Base-by-base conservation (phyloP, 1,140 invertebrate species). In the Apis cerana region DNA sequence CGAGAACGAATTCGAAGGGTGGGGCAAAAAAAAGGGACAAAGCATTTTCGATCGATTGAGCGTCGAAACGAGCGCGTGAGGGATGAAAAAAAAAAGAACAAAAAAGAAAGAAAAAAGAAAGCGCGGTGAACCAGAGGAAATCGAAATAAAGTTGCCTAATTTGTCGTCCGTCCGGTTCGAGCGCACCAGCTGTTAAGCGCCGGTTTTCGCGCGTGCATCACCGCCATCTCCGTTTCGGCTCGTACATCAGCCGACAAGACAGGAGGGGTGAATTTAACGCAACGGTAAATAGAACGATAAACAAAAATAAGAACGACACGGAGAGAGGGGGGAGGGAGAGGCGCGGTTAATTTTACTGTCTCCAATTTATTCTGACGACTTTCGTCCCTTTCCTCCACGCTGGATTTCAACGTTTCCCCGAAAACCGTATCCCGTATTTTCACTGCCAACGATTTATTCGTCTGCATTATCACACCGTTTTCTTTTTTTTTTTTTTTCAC, bases 231-330 rank as follows among this genome's bases (percentile, higher is more conserved):
- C 48, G 56, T 74, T 59, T 33, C 43, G 75, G 75, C 62, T 78
- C 75, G 75, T 78, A 78, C 52, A 78, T 78, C 75, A 78, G 64
- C 27, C 50, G 54, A 78, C 50, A 67, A 78, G 75, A 58, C 54
- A 59, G 64, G 33, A 2, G 33, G 61, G 50, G 65, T 23, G 65
- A 78, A 69, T 69, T 69, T 48, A 69, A 48, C 65, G 27, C 52
- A 23, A 59, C 52, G 64, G n/a, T 67, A 54, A 67, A 78, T 69
- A 69, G 52, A 69, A 59, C 76, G 54, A 78, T 78, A 78, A 78
- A 78, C 76, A 78, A 69, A 78, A 76, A 43, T 69, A 78, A 69
- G 65, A 69, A 78, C 65, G 43, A 69, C 76, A 23, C 33, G 21
- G 27, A 9, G 27, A 3, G 33, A 4, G 2, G 33, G 56, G 15